Conservation (phyloP, 2,797 vertebrate genomes). For the Luscinia megarhynchos region DNA sequence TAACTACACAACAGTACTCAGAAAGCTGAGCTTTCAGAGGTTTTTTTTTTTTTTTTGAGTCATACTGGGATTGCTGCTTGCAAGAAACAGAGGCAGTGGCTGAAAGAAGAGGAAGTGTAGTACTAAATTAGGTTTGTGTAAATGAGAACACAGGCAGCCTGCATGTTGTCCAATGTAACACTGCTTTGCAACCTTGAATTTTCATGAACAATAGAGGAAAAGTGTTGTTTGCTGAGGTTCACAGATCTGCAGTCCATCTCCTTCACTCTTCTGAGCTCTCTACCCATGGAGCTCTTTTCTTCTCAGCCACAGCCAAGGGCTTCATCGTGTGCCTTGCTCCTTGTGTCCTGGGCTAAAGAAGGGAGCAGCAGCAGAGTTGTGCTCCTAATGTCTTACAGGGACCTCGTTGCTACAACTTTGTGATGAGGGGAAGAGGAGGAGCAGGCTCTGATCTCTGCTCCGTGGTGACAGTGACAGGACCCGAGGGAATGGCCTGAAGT, state of each 20-base stretch:
- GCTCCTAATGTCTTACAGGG: background rate
- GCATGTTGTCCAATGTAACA: background rate
- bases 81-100: background rate
- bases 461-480: background rate
- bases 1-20: background rate
- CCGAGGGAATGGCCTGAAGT: background rate
- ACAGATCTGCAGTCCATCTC: background rate
- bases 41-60: background rate
- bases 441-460: background rate
- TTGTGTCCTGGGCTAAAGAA: background rate
- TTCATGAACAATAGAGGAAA: background rate
- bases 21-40: slow-evolving; percentile 17
- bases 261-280: background rate
- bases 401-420: background rate
- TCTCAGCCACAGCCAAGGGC: background rate
- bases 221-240: background rate
- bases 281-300: background rate
- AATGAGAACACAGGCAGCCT: background rate
- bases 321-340: background rate
- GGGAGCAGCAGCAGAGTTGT: background rate
- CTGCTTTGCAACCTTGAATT: background rate
- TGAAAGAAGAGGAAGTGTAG: slow-evolving; percentile 6
- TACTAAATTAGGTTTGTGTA: background rate
- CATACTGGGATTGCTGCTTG: background rate
- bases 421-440: background rate